Conservation (phyloP, 2,888 invertebrate genomes). For the Conistra vaccinii region DNA sequence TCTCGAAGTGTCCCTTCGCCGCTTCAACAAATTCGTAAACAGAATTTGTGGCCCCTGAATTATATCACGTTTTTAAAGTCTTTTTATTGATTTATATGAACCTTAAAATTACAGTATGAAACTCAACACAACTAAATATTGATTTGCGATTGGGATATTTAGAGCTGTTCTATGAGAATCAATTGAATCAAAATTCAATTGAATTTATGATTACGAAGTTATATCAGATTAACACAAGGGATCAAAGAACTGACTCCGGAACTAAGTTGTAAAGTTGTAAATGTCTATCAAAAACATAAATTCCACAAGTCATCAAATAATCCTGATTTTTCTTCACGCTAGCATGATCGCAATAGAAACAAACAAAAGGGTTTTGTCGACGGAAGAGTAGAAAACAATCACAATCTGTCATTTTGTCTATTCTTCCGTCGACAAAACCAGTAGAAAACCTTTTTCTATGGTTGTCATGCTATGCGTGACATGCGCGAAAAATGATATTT, state of each 20-base stretch:
- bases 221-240: neutral
- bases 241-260: neutral
- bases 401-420: no score
- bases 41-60: neutral
- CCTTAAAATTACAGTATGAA: neutral
- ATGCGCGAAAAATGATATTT: slow-evolving; percentile 5
- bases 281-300: slow-evolving; percentile 3
- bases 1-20: neutral
- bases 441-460: no score
- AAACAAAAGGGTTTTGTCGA: no score
- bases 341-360: no score
- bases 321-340: slow-evolving; percentile 5
- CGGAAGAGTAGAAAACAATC: no score
- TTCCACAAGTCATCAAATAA: neutral
- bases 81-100: neutral
- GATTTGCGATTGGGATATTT: neutral
- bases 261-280: no score
- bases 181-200: neutral
- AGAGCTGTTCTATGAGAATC: neutral
- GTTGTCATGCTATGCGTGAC: no score
- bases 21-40: neutral
- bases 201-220: neutral
- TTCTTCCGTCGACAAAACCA: no score
- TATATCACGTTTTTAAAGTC: neutral
- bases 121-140: neutral